phyloP scores from a whole-genome alignment of 1,140 invertebrate genomes.

The Drosophila mauritiana region DNA sequence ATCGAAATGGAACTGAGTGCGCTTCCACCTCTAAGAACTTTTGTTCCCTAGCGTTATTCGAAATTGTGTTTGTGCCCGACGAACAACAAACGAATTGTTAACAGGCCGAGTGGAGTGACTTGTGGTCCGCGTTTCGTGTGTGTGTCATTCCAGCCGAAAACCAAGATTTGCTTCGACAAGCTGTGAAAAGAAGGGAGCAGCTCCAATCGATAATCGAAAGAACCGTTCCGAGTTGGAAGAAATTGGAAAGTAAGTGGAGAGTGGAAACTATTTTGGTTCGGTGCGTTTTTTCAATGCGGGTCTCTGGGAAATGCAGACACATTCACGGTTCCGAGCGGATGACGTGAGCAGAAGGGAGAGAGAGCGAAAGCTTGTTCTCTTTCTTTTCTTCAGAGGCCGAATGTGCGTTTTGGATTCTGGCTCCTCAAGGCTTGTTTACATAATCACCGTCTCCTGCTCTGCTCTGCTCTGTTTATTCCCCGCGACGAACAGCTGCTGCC shows the following conservation, averaged over 20 bases:
- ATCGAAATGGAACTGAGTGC: too few species aligned
- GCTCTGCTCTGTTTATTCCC: slow-evolving; percentile 6
- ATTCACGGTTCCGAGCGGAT: neutral
- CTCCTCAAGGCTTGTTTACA: slow-evolving; percentile 44
- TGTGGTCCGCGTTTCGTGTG: slow-evolving; percentile 9
- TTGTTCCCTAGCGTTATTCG: neutral
- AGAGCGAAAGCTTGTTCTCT: neutral
- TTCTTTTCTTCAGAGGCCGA: neutral
- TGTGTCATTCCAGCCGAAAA: slow-evolving; percentile 16
- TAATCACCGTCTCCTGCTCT: slow-evolving; percentile 28
- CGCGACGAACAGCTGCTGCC: slow-evolving; percentile 31
- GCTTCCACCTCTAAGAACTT: slow-evolving; percentile 1
- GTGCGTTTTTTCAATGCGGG: slow-evolving; percentile 13
- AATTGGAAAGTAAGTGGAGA: slow-evolving; percentile 33
- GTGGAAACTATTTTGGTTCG: slow-evolving; percentile 4
- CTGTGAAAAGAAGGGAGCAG: neutral
- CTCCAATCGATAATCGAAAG: slow-evolving; percentile 16
- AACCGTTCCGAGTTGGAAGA: slow-evolving; percentile 27
- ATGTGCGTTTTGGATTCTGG: slow-evolving; percentile 9
- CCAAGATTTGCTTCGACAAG: neutral
- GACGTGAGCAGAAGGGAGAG: slow-evolving; percentile 22
- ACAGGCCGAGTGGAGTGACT: neutral
- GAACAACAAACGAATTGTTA: slow-evolving; percentile 1
- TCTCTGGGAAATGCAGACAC: slow-evolving; percentile 1
- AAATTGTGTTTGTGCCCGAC: neutral